Percentiles rank a stretch among this genome's conserved stretches.
Conservation (phyloP, 2,113 vertebrate genomes). For the Tonatia bakeri region DNA sequence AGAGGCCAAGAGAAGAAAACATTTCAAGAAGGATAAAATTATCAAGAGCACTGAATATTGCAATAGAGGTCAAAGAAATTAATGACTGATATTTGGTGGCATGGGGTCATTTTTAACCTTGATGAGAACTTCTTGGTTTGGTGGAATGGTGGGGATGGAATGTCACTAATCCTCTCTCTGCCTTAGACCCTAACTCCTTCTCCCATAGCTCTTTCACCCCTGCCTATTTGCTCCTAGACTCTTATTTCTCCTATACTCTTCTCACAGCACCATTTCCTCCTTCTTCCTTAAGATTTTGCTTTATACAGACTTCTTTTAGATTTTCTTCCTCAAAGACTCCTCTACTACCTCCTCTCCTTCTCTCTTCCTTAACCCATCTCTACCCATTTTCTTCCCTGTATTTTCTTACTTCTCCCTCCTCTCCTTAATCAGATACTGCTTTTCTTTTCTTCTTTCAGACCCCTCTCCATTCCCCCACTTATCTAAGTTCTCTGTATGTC, state of each 20-base stretch:
- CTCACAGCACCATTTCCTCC: background rate
- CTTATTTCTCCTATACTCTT: background rate
- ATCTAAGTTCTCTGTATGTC: background rate
- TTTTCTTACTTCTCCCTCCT: background rate
- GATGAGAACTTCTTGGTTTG: background rate
- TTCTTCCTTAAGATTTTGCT: background rate
- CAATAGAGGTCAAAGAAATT: background rate
- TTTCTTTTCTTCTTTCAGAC: background rate
- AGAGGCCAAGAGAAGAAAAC: background rate
- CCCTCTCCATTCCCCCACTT: background rate
- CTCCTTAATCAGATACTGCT: background rate
- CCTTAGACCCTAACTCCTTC: background rate
- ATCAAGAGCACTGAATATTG: background rate
- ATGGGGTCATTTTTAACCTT: background rate
- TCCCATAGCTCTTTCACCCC: background rate
- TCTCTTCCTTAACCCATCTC: background rate
- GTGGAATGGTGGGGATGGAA: background rate
- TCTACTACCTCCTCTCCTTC: background rate
- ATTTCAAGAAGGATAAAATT: background rate
- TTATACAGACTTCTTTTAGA: background rate
- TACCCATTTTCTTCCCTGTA: background rate
- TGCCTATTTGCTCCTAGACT: background rate
- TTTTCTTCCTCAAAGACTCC: background rate
- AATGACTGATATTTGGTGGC: background rate
- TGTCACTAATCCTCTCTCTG: background rate